Conservation (phyloP, 2,113 vertebrate species). For the Merops nubicus region DNA sequence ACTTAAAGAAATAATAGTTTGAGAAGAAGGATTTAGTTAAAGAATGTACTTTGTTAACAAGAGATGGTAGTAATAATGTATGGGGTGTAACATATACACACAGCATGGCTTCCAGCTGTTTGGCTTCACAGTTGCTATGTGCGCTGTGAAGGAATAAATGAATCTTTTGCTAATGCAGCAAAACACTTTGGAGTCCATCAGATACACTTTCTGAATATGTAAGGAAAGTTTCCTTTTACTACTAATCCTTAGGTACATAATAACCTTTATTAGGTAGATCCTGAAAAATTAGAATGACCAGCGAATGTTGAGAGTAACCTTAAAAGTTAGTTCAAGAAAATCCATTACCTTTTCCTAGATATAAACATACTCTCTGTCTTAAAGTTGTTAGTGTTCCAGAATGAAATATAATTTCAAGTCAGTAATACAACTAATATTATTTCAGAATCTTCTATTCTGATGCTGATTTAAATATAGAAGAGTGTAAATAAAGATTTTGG, state of each 20-base stretch:
- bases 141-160: background rate
- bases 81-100: conserved; percentile 13
- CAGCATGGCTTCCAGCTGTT: conserved; percentile 26
- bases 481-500: background rate
- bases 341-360: background rate
- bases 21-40: conserved; percentile 20
- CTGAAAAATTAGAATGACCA: background rate
- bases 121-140: background rate
- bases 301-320: background rate
- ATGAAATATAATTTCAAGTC: background rate
- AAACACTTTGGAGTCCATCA: background rate
- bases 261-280: background rate
- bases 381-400: background rate
- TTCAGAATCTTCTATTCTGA: background rate
- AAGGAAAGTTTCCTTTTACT: background rate
- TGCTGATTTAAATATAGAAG: background rate
- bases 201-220: background rate
- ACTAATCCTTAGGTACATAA: background rate
- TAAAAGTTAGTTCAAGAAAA: background rate
- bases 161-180: background rate
- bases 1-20: conserved; percentile 9
- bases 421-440: background rate
- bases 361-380: background rate
- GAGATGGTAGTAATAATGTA: background rate
- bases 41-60: conserved; percentile 18